Evolutionary conservation across 2,113 vertebrate genomes (phyloP).

Genomic region (Solea solea): DNA sequence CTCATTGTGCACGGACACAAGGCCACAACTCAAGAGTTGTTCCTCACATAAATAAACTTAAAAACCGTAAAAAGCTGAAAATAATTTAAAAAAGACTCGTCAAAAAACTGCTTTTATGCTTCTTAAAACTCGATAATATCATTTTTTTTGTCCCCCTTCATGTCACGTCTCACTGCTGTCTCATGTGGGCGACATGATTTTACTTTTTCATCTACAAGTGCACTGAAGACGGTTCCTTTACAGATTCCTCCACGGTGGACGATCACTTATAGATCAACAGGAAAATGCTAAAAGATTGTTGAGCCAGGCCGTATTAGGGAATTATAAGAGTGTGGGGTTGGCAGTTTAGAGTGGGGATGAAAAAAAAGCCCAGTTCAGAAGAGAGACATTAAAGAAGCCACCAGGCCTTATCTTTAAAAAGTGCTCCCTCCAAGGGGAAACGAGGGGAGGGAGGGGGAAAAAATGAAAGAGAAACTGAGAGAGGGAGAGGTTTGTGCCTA

Average conservation of each 20-base stretch:
- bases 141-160: too few species aligned
- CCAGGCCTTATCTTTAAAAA: slow-evolving; percentile 77
- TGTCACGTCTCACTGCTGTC: not conserved
- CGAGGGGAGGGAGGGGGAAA: slow-evolving; percentile 30
- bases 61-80: too few species aligned
- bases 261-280: slow-evolving; percentile 31
- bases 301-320: slow-evolving; percentile 41
- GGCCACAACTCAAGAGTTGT: too few species aligned
- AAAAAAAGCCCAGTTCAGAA: slow-evolving; percentile 63
- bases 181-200: not conserved
- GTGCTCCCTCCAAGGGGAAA: slow-evolving; percentile 61
- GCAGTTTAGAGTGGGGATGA: slow-evolving; percentile 28
- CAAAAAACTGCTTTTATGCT: too few species aligned
- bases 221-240: not conserved
- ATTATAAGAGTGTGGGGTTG: slow-evolving; percentile 48
- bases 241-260: not conserved
- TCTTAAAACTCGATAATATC: too few species aligned
- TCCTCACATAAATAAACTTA: too few species aligned
- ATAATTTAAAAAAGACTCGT: too few species aligned
- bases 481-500: slow-evolving; percentile 46
- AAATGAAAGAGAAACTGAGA: slow-evolving; percentile 61
- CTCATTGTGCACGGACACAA: too few species aligned
- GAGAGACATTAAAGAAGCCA: slow-evolving; percentile 76
- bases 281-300: slow-evolving; percentile 47
- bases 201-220: not conserved